These are phyloP conservation scores for Penaeus japonicus DNA, from an alignment of 1,140 invertebrate genomes.

Conservation along the genomic window DNA sequence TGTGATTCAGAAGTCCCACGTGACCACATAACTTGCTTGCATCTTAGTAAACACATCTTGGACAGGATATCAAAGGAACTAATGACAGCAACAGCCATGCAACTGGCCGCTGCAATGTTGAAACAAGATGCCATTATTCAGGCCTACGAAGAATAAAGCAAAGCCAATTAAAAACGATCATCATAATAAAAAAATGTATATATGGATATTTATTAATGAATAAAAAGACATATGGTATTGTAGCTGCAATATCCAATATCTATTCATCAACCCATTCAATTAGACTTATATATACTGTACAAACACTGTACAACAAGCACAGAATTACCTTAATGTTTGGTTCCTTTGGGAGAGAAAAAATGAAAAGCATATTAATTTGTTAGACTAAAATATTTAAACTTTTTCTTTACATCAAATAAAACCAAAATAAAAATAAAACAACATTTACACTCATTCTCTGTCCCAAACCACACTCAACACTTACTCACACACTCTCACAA, in stretches of 20 bases:
- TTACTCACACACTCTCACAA: too few relatives aligned
- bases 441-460: too few relatives aligned
- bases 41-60: too few relatives aligned
- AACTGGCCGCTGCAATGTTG: not conserved
- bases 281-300: too few relatives aligned
- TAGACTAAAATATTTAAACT: not conserved
- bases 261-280: too few relatives aligned
- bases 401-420: too few relatives aligned
- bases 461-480: too few relatives aligned
- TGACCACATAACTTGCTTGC: too few relatives aligned
- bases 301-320: not conserved
- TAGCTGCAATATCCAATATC: too few relatives aligned
- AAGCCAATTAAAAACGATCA: not conserved
- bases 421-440: too few relatives aligned
- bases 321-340: conserved; percentile 36
- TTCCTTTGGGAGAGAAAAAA: conserved; percentile 26
- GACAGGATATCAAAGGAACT: not conserved
- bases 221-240: too few relatives aligned
- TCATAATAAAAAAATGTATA: not conserved
- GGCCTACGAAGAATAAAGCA: not conserved
- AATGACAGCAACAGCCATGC: not conserved
- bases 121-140: not conserved
- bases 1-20: too few relatives aligned
- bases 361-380: not conserved
- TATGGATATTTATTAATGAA: not conserved